These are phyloP conservation scores for Indicator maculatus DNA, from an alignment of 2,113 vertebrate species.

Conservation along the genomic window DNA sequence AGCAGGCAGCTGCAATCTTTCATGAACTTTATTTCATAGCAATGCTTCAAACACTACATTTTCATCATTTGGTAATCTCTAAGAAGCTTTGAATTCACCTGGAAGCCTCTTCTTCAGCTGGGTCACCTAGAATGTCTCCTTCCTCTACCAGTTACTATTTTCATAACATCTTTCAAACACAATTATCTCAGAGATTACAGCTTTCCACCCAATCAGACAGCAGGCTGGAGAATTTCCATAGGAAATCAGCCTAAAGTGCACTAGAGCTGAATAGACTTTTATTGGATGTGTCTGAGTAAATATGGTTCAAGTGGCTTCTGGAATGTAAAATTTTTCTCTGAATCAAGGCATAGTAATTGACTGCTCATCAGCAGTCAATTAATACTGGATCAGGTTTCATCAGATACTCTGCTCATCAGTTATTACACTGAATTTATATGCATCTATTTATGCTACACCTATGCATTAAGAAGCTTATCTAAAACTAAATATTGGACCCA, in stretches of 20 bases:
- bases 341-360: not conserved
- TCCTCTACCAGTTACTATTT: not conserved
- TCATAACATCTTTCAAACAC: not conserved
- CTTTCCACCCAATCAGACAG: not conserved
- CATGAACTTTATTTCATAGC: not conserved
- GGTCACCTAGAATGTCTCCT: not conserved
- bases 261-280: constrained; percentile 17
- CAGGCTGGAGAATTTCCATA: constrained; percentile 1
- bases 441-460: not conserved
- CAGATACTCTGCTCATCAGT: not conserved
- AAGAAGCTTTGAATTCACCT: constrained; percentile 12
- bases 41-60: not conserved
- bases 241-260: constrained; percentile 11
- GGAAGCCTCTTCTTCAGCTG: not conserved
- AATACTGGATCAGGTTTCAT: not conserved
- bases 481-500: not conserved
- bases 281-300: constrained; percentile 26
- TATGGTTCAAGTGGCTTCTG: constrained; percentile 11
- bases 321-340: not conserved
- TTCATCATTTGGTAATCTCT: not conserved
- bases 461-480: not conserved
- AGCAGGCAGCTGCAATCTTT: not conserved
- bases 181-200: not conserved
- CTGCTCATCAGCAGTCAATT: not conserved
- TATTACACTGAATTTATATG: not conserved